Evolutionary conservation across 2,888 invertebrate genomes (phyloP), one percentile per base, ranked within the genome.

Genomic region (Hymenopus coronatus): DNA sequence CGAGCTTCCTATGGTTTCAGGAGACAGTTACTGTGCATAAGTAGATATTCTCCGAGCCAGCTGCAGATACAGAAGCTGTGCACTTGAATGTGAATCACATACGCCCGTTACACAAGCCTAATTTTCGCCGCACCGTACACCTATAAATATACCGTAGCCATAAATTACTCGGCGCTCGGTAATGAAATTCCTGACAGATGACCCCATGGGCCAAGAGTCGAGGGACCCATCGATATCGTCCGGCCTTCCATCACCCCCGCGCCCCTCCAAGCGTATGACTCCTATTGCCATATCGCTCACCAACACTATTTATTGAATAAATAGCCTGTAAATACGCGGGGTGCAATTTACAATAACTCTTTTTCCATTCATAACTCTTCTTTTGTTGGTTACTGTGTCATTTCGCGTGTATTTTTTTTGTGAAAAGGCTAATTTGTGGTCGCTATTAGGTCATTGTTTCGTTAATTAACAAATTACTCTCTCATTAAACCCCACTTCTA

Each of bases 121-220:
- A 70, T 70, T 70, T 70, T 70, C 54, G 54, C 54, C 54, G 54
- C 54, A 0, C 2, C 25, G 30, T 33, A 33, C 33, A n/a, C 6
- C 20, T 86, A 86, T 86, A 86, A 86, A 86, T 86, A 86, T 81
- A 28, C 28, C 28, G 20, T 28, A 28, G 20, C 85, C 86, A 86
- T 86, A 86, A 86, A 86, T 86, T 86, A 86, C 86, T 86, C 15
- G 81, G 25, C 4, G 81, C 3, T 70, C 70, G 28, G 88, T 85
- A 84, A 88, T 88, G 85, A 88, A 88, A 88, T 88, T 83, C 84
- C 70, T 83, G 88, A 84, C 83, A 88, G 88, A 83, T 88, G 88
- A 88, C 88, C 88, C 88, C 14, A 25, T n/a, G 40, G 88, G 88
- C 85, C 88, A 88, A 83, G 85, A 84, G 86, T 86, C 86, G 86